Evolutionary conservation across 2,113 vertebrate species (phyloP), one percentile per base, ranked within the genome.

Genomic region (Bubo blakistoni): DNA sequence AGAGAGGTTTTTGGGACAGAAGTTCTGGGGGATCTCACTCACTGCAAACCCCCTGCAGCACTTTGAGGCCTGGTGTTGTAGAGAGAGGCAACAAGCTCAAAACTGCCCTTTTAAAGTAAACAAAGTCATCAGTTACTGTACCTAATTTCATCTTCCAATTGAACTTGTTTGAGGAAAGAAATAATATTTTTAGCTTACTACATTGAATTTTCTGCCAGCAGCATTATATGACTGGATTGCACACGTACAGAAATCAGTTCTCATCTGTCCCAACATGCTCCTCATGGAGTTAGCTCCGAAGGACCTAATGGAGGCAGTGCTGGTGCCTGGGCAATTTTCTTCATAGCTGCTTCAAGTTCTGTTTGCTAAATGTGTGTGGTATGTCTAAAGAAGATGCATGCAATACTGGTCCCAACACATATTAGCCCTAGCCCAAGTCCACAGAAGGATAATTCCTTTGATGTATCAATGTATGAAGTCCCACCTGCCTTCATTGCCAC

Each of bases 221-320:
- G 79, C 57, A 8, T 52, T 18, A 5, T 54, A 27, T 44, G 80
- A 74, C 67, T 58, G 63, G 25, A 46, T 22, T 55, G 55, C 55
- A 81, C 84, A 74, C 13, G 59, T 63, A 85, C 90, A 94, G 81
- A 94, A 95, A 93, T 91, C 61, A 85, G 81, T n/a, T 63, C 85
- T 94, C 95, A 93, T 89, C 94, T 93, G 72, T 82, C 46, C 49
- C 77, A 58, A 18, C 78, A 88, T 78, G 76, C 47, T 85, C 44
- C 61, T 71, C 65, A 6, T 24, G 29, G 52, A 58, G 32, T 85
- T 81, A 79, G 52, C 51, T 61, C 86, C 44, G 58, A 46, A 67
- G 66, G 44, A 80, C 47, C 63, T 55, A 57, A 72, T 25, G 25
- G 67, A 81, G 47, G 21, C 74, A 55, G 9, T 8, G 46, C 18